Conservation (phyloP, 1,140 invertebrate species). For the Zeugodacus cucurbitae region DNA sequence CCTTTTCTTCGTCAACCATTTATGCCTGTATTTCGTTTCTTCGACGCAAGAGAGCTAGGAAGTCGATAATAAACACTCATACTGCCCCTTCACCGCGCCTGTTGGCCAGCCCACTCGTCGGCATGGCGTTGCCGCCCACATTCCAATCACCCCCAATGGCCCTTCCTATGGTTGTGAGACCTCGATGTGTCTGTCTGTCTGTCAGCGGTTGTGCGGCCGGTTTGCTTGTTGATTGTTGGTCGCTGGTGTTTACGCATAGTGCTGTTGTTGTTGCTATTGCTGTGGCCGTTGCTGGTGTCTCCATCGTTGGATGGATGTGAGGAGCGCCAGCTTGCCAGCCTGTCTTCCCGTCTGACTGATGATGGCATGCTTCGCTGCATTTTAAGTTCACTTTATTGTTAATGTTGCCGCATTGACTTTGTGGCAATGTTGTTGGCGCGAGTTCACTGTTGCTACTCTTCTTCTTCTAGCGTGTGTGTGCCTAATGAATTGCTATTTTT, state of each 20-base stretch:
- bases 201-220: background rate
- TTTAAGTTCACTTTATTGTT: constrained; percentile 62
- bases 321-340: constrained; percentile 3
- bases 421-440: background rate
- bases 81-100: background rate
- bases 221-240: background rate
- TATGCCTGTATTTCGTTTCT: background rate
- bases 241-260: background rate
- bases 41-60: background rate
- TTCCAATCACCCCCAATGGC: background rate
- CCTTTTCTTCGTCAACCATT: background rate
- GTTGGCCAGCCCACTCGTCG: background rate
- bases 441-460: background rate
- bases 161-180: background rate
- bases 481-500: constrained; percentile 21
- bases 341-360: constrained; percentile 5
- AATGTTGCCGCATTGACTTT: constrained; percentile 48
- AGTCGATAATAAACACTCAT: background rate
- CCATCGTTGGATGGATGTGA: constrained; percentile 2
- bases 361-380: constrained; percentile 60
- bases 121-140: background rate
- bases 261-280: background rate
- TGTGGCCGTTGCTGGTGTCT: background rate
- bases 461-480: background rate
- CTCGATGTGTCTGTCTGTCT: background rate